phyloP scores from a whole-genome alignment of 2,797 vertebrate genomes.

The Chiloscyllium punctatum region DNA sequence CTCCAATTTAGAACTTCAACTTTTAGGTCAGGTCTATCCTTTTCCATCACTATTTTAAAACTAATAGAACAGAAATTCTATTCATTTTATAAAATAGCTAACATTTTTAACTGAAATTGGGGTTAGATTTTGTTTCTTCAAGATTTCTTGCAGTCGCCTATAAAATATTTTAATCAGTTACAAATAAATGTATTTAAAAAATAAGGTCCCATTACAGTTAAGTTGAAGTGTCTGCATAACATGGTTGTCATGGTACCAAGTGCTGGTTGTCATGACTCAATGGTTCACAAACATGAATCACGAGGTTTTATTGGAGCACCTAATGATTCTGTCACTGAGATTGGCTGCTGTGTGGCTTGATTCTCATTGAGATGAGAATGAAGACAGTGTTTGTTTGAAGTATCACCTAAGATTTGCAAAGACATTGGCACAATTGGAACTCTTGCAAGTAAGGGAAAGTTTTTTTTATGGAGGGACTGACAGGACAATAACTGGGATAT shows the following conservation, averaged over 20 bases:
- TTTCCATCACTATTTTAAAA: too few relatives aligned
- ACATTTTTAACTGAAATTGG: background rate
- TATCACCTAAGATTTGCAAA: background rate
- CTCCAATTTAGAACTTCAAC: too few relatives aligned
- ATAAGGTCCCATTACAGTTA: background rate
- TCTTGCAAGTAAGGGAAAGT: background rate
- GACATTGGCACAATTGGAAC: background rate
- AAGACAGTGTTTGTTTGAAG: background rate
- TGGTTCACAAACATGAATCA: constrained; percentile 8
- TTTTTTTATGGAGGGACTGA: background rate
- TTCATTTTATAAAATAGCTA: background rate
- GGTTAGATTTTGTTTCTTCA: background rate
- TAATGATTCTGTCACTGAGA: background rate
- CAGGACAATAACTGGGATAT: background rate
- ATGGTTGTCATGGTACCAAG: background rate
- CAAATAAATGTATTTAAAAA: background rate
- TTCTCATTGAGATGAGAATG: background rate
- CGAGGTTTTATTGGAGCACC: background rate
- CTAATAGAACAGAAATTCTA: background rate
- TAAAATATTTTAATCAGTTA: background rate
- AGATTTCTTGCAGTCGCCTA: background rate
- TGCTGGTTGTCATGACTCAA: background rate
- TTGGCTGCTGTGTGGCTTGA: background rate
- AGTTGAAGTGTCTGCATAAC: background rate
- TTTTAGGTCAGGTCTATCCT: too few relatives aligned